Conservation (phyloP, 23 tunicate genomes). For the Pegea sp. region DNA sequence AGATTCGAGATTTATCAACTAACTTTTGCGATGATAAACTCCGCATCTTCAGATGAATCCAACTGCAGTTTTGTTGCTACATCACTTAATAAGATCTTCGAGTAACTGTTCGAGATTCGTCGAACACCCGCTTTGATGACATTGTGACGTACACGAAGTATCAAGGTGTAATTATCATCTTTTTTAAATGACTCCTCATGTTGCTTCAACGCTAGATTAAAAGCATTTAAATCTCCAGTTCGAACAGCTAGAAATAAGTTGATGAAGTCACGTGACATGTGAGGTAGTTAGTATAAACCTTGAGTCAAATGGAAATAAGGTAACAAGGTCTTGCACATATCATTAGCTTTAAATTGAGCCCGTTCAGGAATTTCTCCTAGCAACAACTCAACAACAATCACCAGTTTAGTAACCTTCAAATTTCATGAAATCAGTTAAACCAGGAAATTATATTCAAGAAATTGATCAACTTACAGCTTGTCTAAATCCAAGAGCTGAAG, state of each 20-base stretch:
- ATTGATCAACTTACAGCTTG: slow-evolving; percentile 22
- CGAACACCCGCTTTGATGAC: slow-evolving; percentile 97
- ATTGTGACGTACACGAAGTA: slow-evolving; percentile 79
- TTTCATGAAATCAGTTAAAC: not conserved
- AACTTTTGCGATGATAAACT: slow-evolving; percentile 92
- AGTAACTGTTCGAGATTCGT: slow-evolving; percentile 58
- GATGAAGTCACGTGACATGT: too few species aligned
- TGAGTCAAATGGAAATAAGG: slow-evolving; percentile 55
- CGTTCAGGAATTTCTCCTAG: slow-evolving; percentile 80
- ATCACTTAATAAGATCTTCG: slow-evolving; percentile 46
- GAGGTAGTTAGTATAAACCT: slow-evolving; percentile 16
- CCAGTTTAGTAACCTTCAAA: slow-evolving; percentile 48
- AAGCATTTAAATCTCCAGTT: slow-evolving; percentile 56
- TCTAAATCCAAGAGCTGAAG: slow-evolving; percentile 58
- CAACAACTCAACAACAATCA: slow-evolving; percentile 66
- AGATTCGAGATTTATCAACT: not conserved
- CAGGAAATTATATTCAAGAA: not conserved
- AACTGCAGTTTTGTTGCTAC: slow-evolving; percentile 62
- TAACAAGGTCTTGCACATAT: slow-evolving; percentile 27
- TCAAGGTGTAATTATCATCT: slow-evolving; percentile 66
- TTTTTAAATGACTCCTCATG: slow-evolving; percentile 34
- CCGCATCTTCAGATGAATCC: slow-evolving; percentile 92
- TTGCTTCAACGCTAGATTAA: slow-evolving; percentile 33
- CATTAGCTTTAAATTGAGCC: slow-evolving; percentile 45
- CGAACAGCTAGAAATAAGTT: slow-evolving; percentile 33